A percentile compares a stretch with the other conserved stretches of the same genome.
Conservation (phyloP, 2,888 invertebrate species). For the Cryptocheilus praepositus region DNA sequence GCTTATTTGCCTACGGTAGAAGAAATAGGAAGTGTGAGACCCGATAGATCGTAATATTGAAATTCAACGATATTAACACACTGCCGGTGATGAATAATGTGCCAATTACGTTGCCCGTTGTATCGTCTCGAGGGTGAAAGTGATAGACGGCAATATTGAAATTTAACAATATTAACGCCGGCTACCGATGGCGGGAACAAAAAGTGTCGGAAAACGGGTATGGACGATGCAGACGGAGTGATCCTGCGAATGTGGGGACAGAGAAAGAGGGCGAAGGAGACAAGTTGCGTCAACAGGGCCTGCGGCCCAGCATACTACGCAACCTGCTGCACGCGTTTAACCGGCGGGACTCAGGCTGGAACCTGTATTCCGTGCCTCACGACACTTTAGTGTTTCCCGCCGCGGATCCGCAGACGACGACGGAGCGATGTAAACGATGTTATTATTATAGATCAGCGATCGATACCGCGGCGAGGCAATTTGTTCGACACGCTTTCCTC, state of each 20-base stretch:
- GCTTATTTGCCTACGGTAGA: neutral
- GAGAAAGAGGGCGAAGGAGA: neutral
- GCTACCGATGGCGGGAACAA: too few species aligned
- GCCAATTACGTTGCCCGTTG: too few species aligned
- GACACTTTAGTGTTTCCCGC: constrained; percentile 30
- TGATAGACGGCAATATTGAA: too few species aligned
- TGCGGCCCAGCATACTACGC: constrained; percentile 32
- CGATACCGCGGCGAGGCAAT: constrained; percentile 37
- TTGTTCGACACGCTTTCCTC: constrained; percentile 20
- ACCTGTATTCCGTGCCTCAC: constrained; percentile 21
- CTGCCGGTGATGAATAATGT: too few species aligned
- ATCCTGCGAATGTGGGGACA: too few species aligned
- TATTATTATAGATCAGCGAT: constrained; percentile 40
- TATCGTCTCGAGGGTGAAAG: too few species aligned
- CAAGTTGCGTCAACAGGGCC: constrained; percentile 39
- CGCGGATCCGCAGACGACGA: constrained; percentile 33
- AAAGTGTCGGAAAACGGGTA: too few species aligned
- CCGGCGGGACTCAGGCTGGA: neutral
- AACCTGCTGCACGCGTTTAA: constrained; percentile 29
- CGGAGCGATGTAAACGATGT: constrained; percentile 38
- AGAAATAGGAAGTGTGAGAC: too few species aligned
- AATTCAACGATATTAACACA: too few species aligned
- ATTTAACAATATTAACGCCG: too few species aligned
- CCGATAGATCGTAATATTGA: too few species aligned
- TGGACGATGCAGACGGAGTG: too few species aligned